Evolutionary conservation across 2,888 invertebrate species (phyloP), one percentile per base, ranked within the genome.

Genomic region (Lepidochitona cinerea): DNA sequence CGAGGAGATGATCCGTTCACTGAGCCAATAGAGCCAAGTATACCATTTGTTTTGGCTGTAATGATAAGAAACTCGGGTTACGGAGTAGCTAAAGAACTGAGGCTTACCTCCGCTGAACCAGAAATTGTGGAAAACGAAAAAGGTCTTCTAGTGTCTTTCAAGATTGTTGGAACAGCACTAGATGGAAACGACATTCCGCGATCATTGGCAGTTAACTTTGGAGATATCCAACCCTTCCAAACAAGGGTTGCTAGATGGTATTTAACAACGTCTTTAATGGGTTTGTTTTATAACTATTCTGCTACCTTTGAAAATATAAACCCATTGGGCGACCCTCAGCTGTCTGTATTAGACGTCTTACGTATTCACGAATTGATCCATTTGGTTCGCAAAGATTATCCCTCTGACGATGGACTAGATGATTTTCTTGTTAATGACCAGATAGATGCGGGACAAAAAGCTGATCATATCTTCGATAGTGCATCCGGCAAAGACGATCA

Each of bases 81-180:
- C 71, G 83, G 84, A 7, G 23, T 75, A 18, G 84, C 84, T 5
- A 75, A 74, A 9, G 75, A 78, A 23, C 49, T 84, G 18, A 73
- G 77, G 59, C 82, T 84, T 32, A 76, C 83, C 9, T 84, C 84
- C 12, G 82, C 79, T n/a, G 83, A 84, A 67, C 84, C 84, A 7
- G 81, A 84, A 72, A 84, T 84, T 36, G 81, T 84, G 36, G 84
- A 84, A 74, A 84, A 84, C 64, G 82, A 84, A 36, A 84, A 84
- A 70, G 83, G 84, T n/a, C 67, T 84, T 23, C 67, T 83, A 9
- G 71, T 84, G 4, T 59, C 75, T 33, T 84, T 84, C 68, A 77
- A 80, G 73, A 84, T 84, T 32, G 81, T 80, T 26, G 82, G 79
- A 33, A 79, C 83, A 9, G 78, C 73, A 41, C 37, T 83, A 7